These are phyloP conservation scores for Maniola jurtina DNA, from an alignment of 1,140 invertebrate species.

Conservation along the genomic window DNA sequence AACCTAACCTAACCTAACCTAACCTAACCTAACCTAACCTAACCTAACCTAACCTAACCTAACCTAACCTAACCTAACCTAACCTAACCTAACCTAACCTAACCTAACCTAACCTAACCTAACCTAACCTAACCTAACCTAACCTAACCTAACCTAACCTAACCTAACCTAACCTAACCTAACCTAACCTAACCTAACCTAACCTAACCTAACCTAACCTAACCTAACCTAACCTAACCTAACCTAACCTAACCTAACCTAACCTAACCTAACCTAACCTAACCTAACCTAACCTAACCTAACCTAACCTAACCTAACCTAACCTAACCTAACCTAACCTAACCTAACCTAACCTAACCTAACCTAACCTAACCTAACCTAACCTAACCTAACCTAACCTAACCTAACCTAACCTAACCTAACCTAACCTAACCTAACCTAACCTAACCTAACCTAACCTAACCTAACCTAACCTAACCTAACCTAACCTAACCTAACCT, in stretches of 20 bases:
- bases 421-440: constrained; percentile 21
- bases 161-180: constrained; percentile 23
- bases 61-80: constrained; percentile 21
- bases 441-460: constrained; percentile 21
- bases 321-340: constrained; percentile 21
- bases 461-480: constrained; percentile 21
- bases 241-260: constrained; percentile 1
- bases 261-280: constrained; percentile 19
- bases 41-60: constrained; percentile 21
- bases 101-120: constrained; percentile 21
- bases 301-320: constrained; percentile 21
- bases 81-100: constrained; percentile 21
- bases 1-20: too few relatives aligned
- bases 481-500: constrained; percentile 14
- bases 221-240: constrained; percentile 3
- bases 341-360: constrained; percentile 17
- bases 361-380: constrained; percentile 21
- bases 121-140: constrained; percentile 9
- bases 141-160: constrained; percentile 18
- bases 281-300: constrained; percentile 21
- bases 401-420: constrained; percentile 21
- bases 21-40: constrained; percentile 21
- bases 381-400: constrained; percentile 21
- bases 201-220: constrained; percentile 23
- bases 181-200: constrained; percentile 23